Evolutionary conservation across 2,888 invertebrate genomes (phyloP).

Genomic region (Synergus japonicus): DNA sequence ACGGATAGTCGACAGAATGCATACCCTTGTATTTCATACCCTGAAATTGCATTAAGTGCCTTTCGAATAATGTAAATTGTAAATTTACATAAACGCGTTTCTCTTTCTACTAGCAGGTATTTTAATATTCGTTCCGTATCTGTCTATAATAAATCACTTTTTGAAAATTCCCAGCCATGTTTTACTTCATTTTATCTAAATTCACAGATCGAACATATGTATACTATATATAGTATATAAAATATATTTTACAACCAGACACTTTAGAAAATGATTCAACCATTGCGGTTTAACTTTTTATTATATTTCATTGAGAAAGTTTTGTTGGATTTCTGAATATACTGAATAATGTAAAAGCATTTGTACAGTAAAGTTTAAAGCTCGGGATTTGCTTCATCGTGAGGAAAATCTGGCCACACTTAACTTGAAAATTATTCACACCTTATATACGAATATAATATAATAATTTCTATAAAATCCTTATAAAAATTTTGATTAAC

Average conservation of each 20-base stretch:
- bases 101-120: background rate
- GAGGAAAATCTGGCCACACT: background rate
- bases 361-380: background rate
- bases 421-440: background rate
- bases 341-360: background rate
- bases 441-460: too few relatives aligned
- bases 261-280: background rate
- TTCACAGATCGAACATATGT: background rate
- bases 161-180: background rate
- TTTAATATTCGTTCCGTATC: background rate
- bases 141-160: background rate
- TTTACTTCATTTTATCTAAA: background rate
- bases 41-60: conserved; percentile 33
- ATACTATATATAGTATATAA: too few relatives aligned
- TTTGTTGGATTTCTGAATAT: conserved; percentile 9
- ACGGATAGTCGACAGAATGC: conserved; percentile 34
- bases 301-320: conserved; percentile 12
- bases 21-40: background rate
- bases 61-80: background rate
- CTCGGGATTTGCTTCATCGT: background rate
- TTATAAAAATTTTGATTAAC: too few relatives aligned
- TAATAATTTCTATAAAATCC: too few relatives aligned
- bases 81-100: conserved; percentile 9
- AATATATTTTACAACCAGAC: background rate
- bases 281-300: background rate